These are phyloP conservation scores for Agelastica alni DNA, from an alignment of 2,888 invertebrate species.

Conservation along the genomic window DNA sequence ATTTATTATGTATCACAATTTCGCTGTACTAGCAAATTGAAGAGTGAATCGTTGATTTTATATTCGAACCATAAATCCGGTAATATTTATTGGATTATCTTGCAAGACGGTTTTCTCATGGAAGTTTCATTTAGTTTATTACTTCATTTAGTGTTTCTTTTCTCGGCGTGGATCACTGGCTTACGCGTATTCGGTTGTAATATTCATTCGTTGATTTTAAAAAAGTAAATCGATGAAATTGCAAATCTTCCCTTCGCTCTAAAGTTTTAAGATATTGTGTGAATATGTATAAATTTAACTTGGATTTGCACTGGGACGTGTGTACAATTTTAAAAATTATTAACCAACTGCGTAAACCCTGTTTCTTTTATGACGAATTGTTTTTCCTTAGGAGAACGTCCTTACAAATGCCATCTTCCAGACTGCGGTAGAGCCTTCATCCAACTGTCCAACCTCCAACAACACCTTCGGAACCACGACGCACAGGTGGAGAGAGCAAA, in stretches of 20 bases:
- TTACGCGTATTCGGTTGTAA: no score
- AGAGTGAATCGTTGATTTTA: not conserved
- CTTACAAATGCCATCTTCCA: slow-evolving; percentile 94
- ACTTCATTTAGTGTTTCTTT: not conserved
- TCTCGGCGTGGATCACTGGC: no score
- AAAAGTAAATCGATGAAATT: not conserved
- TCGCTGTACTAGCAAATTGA: not conserved
- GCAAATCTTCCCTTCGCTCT: not conserved
- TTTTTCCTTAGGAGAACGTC: slow-evolving; percentile 81
- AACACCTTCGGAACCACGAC: slow-evolving; percentile 94
- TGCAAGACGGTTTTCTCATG: not conserved
- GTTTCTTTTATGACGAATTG: slow-evolving; percentile 32
- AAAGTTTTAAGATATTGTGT: no score
- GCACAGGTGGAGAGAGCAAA: slow-evolving; percentile 94
- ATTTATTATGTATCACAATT: no score
- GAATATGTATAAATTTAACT: no score
- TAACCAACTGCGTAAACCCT: no score
- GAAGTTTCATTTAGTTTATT: not conserved
- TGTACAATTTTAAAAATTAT: no score
- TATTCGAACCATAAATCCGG: not conserved
- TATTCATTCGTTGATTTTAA: no score
- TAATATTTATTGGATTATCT: not conserved
- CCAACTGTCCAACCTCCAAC: slow-evolving; percentile 94
- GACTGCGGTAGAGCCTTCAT: slow-evolving; percentile 96
- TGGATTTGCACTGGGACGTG: no score